These are phyloP conservation scores for Yponomeuta plumbellus DNA, from an alignment of 2,888 invertebrate species.

Conservation along the genomic window DNA sequence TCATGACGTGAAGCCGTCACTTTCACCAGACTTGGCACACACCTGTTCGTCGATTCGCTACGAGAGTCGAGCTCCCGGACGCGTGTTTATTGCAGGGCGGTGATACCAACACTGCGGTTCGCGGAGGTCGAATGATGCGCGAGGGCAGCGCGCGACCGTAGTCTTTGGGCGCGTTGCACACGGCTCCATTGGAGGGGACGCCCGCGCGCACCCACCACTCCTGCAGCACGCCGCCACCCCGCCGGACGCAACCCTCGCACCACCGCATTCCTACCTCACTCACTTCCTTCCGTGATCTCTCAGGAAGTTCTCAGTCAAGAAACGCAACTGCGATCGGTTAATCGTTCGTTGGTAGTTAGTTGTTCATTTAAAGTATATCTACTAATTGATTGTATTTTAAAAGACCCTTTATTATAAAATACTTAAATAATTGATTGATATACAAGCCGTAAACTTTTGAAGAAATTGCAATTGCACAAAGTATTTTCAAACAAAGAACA, in stretches of 20 bases:
- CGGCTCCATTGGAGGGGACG: conserved; percentile 72
- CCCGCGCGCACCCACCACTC: conserved; percentile 38
- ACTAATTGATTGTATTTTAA: no score
- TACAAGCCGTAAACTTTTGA: no score
- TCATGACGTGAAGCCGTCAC: conserved; percentile 49
- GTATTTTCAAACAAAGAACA: no score
- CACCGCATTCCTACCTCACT: conserved; percentile 8
- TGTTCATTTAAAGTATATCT: not conserved
- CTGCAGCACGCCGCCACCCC: conserved; percentile 8
- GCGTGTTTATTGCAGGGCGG: conserved; percentile 69
- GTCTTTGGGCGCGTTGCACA: conserved; percentile 73
- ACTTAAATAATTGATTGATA: no score
- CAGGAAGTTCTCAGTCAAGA: not conserved
- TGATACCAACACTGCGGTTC: conserved; percentile 71
- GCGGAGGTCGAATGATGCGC: conserved; percentile 74
- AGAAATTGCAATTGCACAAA: no score
- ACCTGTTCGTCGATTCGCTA: conserved; percentile 76
- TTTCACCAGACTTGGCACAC: conserved; percentile 56
- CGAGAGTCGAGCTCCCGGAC: conserved; percentile 72
- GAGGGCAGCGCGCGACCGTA: conserved; percentile 65
- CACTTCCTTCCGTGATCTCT: conserved; percentile 1
- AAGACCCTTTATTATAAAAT: no score
- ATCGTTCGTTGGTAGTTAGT: not conserved
- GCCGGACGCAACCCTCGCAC: conserved; percentile 18
- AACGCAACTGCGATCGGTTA: not conserved